Evolutionary conservation across 2,888 invertebrate genomes (phyloP).

Genomic region (Sarcophaga variegata): DNA sequence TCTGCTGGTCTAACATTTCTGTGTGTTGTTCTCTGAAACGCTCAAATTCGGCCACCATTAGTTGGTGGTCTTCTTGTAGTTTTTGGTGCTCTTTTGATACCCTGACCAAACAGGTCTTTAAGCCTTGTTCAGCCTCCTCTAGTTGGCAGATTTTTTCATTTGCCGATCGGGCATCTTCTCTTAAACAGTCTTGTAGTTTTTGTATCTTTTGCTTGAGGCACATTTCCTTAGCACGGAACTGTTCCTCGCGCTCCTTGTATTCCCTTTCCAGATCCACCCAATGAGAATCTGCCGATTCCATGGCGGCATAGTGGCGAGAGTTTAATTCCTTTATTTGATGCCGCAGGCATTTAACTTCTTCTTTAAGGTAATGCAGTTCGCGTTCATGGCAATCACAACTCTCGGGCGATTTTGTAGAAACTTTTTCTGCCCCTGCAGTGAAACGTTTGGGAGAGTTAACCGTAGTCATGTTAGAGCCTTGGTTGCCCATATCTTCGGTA

Average conservation of each 20-base stretch:
- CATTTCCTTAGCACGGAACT: slow-evolving; percentile 82
- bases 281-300: slow-evolving; percentile 88
- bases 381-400: slow-evolving; percentile 54
- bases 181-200: slow-evolving; percentile 83
- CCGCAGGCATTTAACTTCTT: slow-evolving; percentile 78
- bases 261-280: slow-evolving; percentile 87
- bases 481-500: slow-evolving; percentile 65
- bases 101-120: slow-evolving; percentile 83
- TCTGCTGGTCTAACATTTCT: slow-evolving; percentile 82
- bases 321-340: slow-evolving; percentile 84
- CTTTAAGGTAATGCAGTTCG: slow-evolving; percentile 75
- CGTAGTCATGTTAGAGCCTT: slow-evolving; percentile 28
- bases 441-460: not conserved
- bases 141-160: slow-evolving; percentile 84
- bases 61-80: slow-evolving; percentile 82
- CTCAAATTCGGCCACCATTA: slow-evolving; percentile 82
- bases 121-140: slow-evolving; percentile 84
- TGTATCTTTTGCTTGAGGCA: slow-evolving; percentile 84
- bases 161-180: slow-evolving; percentile 83
- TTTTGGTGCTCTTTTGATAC: slow-evolving; percentile 84
- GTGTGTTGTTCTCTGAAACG: slow-evolving; percentile 83
- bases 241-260: slow-evolving; percentile 85
- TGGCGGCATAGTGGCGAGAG: slow-evolving; percentile 86
- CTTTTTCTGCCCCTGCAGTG: slow-evolving; percentile 2
- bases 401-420: not conserved